These are phyloP conservation scores for Olivierus martensii DNA, from an alignment of 1,140 invertebrate species.

Conservation along the genomic window DNA sequence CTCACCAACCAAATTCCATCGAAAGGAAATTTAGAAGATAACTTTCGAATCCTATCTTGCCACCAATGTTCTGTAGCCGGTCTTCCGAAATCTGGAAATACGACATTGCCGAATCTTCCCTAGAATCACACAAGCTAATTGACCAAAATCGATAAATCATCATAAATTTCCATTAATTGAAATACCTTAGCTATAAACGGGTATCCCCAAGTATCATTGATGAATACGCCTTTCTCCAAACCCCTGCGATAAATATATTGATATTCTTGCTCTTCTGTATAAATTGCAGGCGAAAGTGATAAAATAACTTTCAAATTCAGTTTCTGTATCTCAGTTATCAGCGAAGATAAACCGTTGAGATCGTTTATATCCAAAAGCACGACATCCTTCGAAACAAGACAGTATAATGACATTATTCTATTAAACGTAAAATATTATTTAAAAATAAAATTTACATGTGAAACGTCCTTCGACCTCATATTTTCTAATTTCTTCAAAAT, in stretches of 20 bases:
- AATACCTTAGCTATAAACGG: neutral
- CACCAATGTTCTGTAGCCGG: conserved; percentile 58
- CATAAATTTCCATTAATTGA: neutral
- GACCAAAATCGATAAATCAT: neutral
- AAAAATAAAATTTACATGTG: too few relatives aligned
- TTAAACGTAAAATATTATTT: too few relatives aligned
- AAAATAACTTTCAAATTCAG: too few relatives aligned
- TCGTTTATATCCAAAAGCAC: too few relatives aligned
- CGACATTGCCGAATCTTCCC: conserved; percentile 21
- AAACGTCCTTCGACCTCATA: too few relatives aligned
- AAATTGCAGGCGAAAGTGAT: too few relatives aligned
- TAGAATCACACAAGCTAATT: neutral
- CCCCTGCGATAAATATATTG: neutral
- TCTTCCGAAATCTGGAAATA: conserved; percentile 75
- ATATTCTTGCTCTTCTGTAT: neutral
- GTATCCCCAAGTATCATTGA: conserved; percentile 11
- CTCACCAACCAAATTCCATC: conserved; percentile 63
- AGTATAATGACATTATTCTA: too few relatives aligned
- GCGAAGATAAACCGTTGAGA: too few relatives aligned
- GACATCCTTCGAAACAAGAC: too few relatives aligned
- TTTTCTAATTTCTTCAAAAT: too few relatives aligned
- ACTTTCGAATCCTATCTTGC: conserved; percentile 48
- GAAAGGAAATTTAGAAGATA: conserved; percentile 47
- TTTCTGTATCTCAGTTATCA: too few relatives aligned
- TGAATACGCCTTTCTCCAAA: conserved; percentile 1